Conservation (phyloP, 2,113 vertebrate species). For the Microtus richardsoni region DNA sequence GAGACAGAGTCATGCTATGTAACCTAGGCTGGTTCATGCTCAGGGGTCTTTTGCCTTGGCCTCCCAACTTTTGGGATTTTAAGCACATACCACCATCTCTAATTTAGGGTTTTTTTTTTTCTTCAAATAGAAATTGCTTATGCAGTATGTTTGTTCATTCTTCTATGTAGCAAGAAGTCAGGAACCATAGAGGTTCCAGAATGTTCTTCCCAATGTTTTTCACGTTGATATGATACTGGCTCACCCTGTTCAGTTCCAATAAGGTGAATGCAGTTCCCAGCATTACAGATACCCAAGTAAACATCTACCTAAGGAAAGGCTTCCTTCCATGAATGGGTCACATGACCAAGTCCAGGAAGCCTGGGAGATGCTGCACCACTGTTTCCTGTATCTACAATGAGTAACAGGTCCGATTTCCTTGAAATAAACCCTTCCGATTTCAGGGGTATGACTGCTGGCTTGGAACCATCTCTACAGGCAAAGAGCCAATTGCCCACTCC, state of each 20-base stretch:
- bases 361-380: not conserved
- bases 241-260: not conserved
- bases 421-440: not conserved
- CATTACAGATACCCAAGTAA: not conserved
- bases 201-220: not conserved
- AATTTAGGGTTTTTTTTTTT: not conserved
- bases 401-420: not conserved
- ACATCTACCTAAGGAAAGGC: not conserved
- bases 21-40: not conserved
- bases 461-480: no score
- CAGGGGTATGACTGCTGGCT: fast-evolving
- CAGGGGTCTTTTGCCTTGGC: not conserved
- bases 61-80: not conserved
- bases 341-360: not conserved
- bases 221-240: not conserved
- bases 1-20: not conserved
- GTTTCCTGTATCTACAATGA: not conserved
- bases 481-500: fast-evolving
- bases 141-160: not conserved
- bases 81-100: not conserved
- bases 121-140: not conserved
- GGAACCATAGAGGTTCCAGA: not conserved
- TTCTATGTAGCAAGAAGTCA: not conserved
- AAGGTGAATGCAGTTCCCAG: not conserved
- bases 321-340: not conserved